These are phyloP conservation scores for Elgaria multicarinata DNA, from an alignment of 2,113 vertebrate species.

Conservation along the genomic window DNA sequence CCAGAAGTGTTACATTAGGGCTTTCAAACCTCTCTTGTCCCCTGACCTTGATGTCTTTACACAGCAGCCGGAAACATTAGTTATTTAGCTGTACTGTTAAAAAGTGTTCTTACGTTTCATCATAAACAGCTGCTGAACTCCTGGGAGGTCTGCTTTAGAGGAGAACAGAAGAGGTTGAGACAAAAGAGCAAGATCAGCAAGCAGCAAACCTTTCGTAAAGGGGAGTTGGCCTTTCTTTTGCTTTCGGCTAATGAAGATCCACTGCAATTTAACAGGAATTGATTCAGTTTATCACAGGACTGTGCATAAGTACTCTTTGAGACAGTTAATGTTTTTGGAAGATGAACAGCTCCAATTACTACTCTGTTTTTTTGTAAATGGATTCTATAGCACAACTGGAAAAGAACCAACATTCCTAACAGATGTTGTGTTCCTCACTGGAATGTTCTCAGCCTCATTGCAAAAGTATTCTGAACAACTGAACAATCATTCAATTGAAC, in stretches of 20 bases:
- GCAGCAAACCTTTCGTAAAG: neutral
- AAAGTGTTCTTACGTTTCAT: neutral
- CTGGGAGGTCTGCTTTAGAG: neutral
- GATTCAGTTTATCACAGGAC: neutral
- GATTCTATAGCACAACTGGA: slow-evolving; percentile 10
- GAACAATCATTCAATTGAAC: no score
- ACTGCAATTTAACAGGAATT: neutral
- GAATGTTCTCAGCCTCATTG: slow-evolving; percentile 36
- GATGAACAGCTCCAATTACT: neutral
- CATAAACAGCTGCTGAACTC: neutral
- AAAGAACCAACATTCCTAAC: slow-evolving; percentile 29
- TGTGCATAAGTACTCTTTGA: neutral
- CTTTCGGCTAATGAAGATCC: neutral
- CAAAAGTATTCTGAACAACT: neutral
- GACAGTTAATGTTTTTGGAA: neutral
- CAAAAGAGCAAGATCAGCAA: neutral
- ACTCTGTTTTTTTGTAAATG: neutral
- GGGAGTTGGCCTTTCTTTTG: neutral
- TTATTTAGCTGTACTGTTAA: neutral
- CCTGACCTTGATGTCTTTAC: neutral
- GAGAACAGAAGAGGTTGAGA: neutral
- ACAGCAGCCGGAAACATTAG: neutral
- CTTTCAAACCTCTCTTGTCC: neutral
- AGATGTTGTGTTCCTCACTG: slow-evolving; percentile 21
- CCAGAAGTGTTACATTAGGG: neutral